These are phyloP conservation scores for Xestoiulus laeticollis DNA, from an alignment of 2,888 invertebrate genomes.

Conservation along the genomic window DNA sequence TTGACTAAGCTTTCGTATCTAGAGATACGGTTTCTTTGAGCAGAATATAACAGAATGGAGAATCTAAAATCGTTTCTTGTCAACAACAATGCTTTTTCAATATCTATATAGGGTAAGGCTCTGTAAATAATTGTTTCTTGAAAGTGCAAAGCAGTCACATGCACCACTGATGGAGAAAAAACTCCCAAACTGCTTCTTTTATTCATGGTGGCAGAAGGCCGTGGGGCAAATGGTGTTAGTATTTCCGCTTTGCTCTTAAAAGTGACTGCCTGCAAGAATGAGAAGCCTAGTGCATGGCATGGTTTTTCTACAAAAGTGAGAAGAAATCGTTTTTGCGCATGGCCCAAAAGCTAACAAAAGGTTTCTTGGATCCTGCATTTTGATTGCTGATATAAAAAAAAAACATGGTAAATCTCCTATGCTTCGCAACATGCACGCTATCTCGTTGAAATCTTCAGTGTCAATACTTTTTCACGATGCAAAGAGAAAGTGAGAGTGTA, in stretches of 20 bases:
- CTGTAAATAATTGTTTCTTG: conserved; percentile 27
- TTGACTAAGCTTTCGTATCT: not conserved
- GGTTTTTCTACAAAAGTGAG: not conserved
- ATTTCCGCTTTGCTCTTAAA: not conserved
- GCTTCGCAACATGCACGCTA: conserved; percentile 12
- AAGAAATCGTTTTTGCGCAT: conserved; percentile 14
- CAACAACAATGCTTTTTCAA: not conserved
- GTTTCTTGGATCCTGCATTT: conserved; percentile 14
- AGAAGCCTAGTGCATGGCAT: not conserved
- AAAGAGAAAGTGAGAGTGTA: not conserved
- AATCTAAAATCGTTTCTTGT: not conserved
- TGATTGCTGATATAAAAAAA: conserved; percentile 27
- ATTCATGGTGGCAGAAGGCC: conserved; percentile 10
- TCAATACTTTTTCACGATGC: conserved; percentile 21
- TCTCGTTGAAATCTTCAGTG: conserved; percentile 34
- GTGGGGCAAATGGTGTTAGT: not conserved
- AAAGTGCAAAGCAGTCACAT: conserved; percentile 1
- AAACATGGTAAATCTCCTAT: conserved; percentile 1
- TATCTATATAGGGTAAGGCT: not conserved
- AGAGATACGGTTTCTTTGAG: not conserved
- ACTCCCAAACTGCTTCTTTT: not conserved
- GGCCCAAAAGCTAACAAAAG: conserved; percentile 11
- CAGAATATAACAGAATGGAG: not conserved
- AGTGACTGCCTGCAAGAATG: not conserved
- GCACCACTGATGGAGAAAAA: not conserved